Evolutionary conservation across 2,888 invertebrate species (phyloP).

Genomic region (Suillia variegata): DNA sequence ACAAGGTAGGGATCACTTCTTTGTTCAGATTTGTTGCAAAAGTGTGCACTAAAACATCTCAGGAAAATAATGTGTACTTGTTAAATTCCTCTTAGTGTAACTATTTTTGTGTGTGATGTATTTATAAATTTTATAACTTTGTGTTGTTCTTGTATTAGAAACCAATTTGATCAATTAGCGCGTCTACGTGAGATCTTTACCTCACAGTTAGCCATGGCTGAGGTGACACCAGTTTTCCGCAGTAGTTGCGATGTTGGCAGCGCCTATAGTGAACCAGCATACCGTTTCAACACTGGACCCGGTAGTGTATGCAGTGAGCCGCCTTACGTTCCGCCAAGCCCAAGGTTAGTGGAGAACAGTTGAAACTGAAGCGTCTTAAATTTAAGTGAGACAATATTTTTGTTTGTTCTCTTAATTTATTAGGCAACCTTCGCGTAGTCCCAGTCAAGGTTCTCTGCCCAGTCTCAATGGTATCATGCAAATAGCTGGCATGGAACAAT

Average conservation of each 20-base stretch:
- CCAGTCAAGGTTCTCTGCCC: slow-evolving; percentile 60
- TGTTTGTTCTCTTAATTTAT: not conserved
- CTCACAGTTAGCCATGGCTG: slow-evolving; percentile 77
- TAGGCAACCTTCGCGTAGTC: slow-evolving; percentile 58
- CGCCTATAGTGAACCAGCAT: slow-evolving; percentile 61
- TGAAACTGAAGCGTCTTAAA: not conserved
- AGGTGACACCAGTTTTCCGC: slow-evolving; percentile 69
- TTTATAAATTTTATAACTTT: not conserved
- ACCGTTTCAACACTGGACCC: slow-evolving; percentile 64
- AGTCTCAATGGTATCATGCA: slow-evolving; percentile 72
- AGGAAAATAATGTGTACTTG: too few relatives aligned
- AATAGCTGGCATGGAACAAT: slow-evolving; percentile 66
- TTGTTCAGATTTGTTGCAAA: not conserved
- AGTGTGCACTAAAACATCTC: too few relatives aligned
- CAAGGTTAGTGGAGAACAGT: slow-evolving; percentile 48
- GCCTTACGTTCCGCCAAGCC: slow-evolving; percentile 69
- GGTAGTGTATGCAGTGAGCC: slow-evolving; percentile 88
- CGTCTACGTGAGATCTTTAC: slow-evolving; percentile 82
- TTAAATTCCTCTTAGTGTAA: too few relatives aligned
- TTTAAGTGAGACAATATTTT: not conserved
- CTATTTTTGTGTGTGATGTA: not conserved
- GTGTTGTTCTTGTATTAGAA: too few relatives aligned
- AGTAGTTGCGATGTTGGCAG: slow-evolving; percentile 59
- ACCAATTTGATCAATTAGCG: slow-evolving; percentile 79
- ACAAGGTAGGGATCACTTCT: slow-evolving; percentile 54